Evolutionary conservation across 2,888 invertebrate species (phyloP).

Genomic region (Parnassius smintheus): DNA sequence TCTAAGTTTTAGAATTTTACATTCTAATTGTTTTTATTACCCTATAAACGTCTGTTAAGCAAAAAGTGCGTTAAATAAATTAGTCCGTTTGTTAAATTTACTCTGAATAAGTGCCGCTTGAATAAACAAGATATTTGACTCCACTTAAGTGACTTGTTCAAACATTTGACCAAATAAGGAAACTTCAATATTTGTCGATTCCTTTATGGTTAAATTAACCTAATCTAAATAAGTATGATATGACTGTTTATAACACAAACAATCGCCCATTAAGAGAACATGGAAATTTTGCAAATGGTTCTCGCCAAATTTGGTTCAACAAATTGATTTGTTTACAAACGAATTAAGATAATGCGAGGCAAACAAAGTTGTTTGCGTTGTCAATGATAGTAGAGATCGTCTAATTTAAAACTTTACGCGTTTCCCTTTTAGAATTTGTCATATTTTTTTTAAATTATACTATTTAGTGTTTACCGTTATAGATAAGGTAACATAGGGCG

Average conservation of each 20-base stretch:
- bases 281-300: slow-evolving; percentile 4
- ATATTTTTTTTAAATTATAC: too few species aligned
- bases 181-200: slow-evolving; percentile 10
- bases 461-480: too few species aligned
- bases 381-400: background rate
- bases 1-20: too few species aligned
- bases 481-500: too few species aligned
- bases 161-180: slow-evolving; percentile 19
- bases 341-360: slow-evolving; percentile 5
- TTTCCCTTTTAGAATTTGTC: too few species aligned
- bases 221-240: background rate
- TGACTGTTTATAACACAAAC: slow-evolving; percentile 18
- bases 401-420: too few species aligned
- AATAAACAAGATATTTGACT: background rate
- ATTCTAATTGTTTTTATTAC: too few species aligned
- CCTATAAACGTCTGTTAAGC: too few species aligned
- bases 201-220: slow-evolving; percentile 7
- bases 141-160: background rate
- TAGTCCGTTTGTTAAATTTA: too few species aligned
- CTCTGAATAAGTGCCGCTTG: slow-evolving; percentile 1
- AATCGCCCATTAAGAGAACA: slow-evolving; percentile 18
- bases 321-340: slow-evolving; percentile 11
- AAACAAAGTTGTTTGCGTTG: slow-evolving; percentile 11
- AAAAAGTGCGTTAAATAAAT: too few species aligned
- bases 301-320: slow-evolving; percentile 17